phyloP scores from a whole-genome alignment of 2,797 vertebrate species.

The Agapornis canus region DNA sequence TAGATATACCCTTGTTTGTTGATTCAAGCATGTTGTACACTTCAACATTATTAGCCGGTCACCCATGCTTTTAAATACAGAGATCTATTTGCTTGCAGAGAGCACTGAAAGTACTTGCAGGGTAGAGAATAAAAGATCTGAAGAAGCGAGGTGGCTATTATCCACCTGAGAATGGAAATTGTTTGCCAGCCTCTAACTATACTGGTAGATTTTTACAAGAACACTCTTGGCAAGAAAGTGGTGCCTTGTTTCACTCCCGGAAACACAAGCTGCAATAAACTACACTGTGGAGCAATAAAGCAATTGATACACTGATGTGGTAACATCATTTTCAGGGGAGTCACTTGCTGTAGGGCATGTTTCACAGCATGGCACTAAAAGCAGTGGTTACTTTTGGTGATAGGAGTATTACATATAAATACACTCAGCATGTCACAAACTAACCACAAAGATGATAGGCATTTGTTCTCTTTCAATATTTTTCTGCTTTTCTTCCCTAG shows the following conservation, averaged over 20 bases:
- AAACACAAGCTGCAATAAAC: slow-evolving; percentile 25
- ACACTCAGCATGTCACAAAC: slow-evolving; percentile 38
- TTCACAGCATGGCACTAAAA: slow-evolving; percentile 45
- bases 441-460: slow-evolving; percentile 4
- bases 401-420: slow-evolving; percentile 39
- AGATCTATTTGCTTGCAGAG: not conserved
- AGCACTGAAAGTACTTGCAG: not conserved
- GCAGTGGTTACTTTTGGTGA: slow-evolving; percentile 42
- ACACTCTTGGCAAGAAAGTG: not conserved
- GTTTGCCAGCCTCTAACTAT: not conserved
- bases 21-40: not conserved
- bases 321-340: slow-evolving; percentile 42
- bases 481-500: not conserved
- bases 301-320: slow-evolving; percentile 29
- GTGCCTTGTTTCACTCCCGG: slow-evolving; percentile 23
- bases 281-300: slow-evolving; percentile 24
- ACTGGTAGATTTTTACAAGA: slow-evolving; percentile 27
- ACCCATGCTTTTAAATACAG: slow-evolving; percentile 31
- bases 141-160: slow-evolving; percentile 17
- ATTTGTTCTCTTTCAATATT: slow-evolving; percentile 6
- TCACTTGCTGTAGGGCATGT: slow-evolving; percentile 43
- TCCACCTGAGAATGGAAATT: not conserved
- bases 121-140: not conserved
- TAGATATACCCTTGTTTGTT: slow-evolving; percentile 50
- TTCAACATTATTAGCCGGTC: slow-evolving; percentile 8